phyloP scores from a whole-genome alignment of 2,888 invertebrate genomes.

The Elmis aenea region DNA sequence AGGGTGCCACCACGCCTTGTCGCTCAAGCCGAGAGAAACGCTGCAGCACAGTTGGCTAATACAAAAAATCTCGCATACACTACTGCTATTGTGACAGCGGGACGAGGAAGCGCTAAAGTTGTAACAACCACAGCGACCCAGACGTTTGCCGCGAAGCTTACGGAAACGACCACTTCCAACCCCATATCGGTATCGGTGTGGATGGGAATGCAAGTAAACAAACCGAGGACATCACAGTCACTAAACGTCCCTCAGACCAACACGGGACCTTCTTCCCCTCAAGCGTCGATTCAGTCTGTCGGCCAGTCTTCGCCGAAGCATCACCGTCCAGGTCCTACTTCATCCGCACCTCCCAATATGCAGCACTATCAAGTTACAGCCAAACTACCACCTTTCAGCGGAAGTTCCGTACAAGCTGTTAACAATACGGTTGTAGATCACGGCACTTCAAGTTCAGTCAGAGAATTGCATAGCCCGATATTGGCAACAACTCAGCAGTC shows the following conservation, averaged over 20 bases:
- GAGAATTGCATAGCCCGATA: slow-evolving; percentile 13
- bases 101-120: slow-evolving; percentile 31
- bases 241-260: slow-evolving; percentile 23
- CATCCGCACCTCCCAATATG: slow-evolving; percentile 44
- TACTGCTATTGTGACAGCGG: slow-evolving; percentile 52
- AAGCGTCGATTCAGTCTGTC: slow-evolving; percentile 13
- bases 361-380: slow-evolving; percentile 39
- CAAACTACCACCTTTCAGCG: slow-evolving; percentile 24
- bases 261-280: slow-evolving; percentile 36
- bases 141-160: slow-evolving; percentile 71
- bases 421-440: slow-evolving; percentile 9
- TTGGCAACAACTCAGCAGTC: slow-evolving; percentile 31
- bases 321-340: slow-evolving; percentile 40
- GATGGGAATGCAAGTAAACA: slow-evolving; percentile 19
- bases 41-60: slow-evolving; percentile 45
- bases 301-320: slow-evolving; percentile 39
- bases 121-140: slow-evolving; percentile 50
- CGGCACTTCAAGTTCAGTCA: slow-evolving; percentile 24
- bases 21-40: slow-evolving; percentile 52
- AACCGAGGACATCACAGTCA: slow-evolving; percentile 18
- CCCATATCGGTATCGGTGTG: slow-evolving; percentile 24
- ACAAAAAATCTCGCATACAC: slow-evolving; percentile 56
- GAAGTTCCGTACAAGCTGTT: slow-evolving; percentile 9
- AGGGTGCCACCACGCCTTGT: slow-evolving; percentile 51
- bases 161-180: slow-evolving; percentile 48